Conservation (phyloP, 2,888 invertebrate species). For the Ophraella communa region DNA sequence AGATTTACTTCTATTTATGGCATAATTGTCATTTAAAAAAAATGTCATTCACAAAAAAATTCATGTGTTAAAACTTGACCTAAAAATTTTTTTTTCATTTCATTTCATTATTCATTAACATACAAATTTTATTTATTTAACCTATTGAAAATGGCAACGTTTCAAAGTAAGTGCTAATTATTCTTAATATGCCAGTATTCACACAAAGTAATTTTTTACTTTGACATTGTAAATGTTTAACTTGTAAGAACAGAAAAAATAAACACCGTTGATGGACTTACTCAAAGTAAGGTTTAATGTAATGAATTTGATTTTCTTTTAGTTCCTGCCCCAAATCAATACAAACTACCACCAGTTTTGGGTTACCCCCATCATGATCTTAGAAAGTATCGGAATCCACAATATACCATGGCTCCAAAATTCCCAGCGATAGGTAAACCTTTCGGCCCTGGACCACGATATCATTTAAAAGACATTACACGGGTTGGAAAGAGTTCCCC, state of each 20-base stretch:
- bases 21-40: background rate
- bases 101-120: background rate
- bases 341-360: conserved; percentile 67
- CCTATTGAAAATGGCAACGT: background rate
- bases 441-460: conserved; percentile 59
- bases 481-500: conserved; percentile 59
- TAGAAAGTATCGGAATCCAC: conserved; percentile 67
- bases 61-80: background rate
- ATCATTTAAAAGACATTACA: conserved; percentile 63
- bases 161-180: background rate
- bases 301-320: too few relatives aligned
- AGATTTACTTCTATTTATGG: background rate
- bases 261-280: too few relatives aligned
- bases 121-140: background rate
- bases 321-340: conserved; percentile 75
- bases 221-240: too few relatives aligned
- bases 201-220: too few relatives aligned
- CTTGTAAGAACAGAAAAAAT: too few relatives aligned
- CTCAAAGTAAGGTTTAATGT: too few relatives aligned
- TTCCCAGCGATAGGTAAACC: conserved; percentile 35
- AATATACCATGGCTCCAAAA: conserved; percentile 67
- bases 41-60: background rate
- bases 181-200: too few relatives aligned
- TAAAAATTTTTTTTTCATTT: conserved; percentile 1
- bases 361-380: conserved; percentile 70